Evolutionary conservation across 2,888 invertebrate species (phyloP).

Genomic region (Drosophila putrida): DNA sequence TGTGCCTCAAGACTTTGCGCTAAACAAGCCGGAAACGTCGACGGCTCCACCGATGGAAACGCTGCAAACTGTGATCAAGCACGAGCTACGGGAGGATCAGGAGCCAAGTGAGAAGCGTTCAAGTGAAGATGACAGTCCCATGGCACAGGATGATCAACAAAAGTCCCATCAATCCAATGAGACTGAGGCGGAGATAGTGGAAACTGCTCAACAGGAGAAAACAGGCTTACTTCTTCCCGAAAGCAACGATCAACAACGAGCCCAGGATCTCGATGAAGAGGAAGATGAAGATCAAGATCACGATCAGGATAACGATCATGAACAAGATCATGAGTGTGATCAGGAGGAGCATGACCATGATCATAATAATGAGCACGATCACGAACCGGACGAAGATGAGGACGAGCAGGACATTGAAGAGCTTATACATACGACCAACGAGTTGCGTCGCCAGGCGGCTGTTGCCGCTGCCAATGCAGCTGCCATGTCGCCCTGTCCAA

Average conservation of each 20-base stretch:
- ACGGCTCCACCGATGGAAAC: constrained; percentile 26
- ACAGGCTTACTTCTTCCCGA: constrained; percentile 4
- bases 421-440: constrained; percentile 81
- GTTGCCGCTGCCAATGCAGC: constrained; percentile 76
- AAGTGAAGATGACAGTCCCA: constrained; percentile 18
- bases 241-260: constrained; percentile 25
- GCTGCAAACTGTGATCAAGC: constrained; percentile 83
- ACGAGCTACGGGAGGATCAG: constrained; percentile 84
- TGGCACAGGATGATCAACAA: constrained; percentile 53
- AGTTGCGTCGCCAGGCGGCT: constrained; percentile 78
- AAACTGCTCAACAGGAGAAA: constrained; percentile 15
- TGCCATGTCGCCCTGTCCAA: constrained; percentile 71
- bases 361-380: constrained; percentile 20
- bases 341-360: constrained; percentile 25
- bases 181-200: neutral
- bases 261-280: constrained; percentile 43
- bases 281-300: constrained; percentile 50
- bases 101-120: constrained; percentile 38
- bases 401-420: constrained; percentile 83
- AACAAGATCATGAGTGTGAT: constrained; percentile 23
- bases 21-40: constrained; percentile 77
- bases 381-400: constrained; percentile 63
- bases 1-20: constrained; percentile 84
- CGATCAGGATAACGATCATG: constrained; percentile 14
- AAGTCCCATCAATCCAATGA: neutral